Percentiles rank a stretch among this genome's conserved stretches.
These are phyloP conservation scores for Steinernema feltiae DNA, from an alignment of 1,140 invertebrate genomes.

Conservation along the genomic window DNA sequence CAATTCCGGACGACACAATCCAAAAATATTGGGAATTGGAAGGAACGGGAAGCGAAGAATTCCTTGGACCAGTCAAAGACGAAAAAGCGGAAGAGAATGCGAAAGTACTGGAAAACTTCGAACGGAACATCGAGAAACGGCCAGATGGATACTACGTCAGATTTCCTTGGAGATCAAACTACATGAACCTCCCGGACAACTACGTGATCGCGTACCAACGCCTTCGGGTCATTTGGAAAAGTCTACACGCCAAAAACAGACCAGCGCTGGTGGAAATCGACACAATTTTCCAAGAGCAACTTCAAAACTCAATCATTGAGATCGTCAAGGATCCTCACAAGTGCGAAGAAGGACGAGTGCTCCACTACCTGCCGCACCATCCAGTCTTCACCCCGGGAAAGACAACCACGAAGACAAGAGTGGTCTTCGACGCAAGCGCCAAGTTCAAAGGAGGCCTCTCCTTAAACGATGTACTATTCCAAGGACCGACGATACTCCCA, in stretches of 20 bases:
- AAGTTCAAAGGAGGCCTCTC: slow-evolving; percentile 39
- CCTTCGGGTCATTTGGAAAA: background rate
- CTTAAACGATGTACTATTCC: slow-evolving; percentile 55
- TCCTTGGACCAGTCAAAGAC: background rate
- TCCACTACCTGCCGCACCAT: slow-evolving; percentile 61
- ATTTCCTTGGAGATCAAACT: background rate
- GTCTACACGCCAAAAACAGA: background rate
- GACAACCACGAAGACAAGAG: slow-evolving; percentile 51
- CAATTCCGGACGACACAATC: background rate
- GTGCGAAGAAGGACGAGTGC: background rate
- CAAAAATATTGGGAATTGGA: background rate
- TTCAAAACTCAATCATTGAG: slow-evolving; percentile 21
- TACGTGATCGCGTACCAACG: background rate
- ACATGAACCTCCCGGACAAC: slow-evolving; percentile 10
- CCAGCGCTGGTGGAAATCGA: background rate
- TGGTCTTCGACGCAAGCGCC: slow-evolving; percentile 58
- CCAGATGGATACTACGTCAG: background rate
- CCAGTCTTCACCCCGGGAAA: slow-evolving; percentile 43
- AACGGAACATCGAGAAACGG: background rate
- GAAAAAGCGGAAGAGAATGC: background rate
- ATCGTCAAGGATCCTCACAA: background rate
- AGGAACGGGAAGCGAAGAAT: background rate
- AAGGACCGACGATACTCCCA: slow-evolving; percentile 25
- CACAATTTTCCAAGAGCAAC: slow-evolving; percentile 27
- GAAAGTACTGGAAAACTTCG: background rate